These are phyloP conservation scores for Heloderma charlesbogerti DNA, from an alignment of 2,113 vertebrate genomes.

Conservation along the genomic window DNA sequence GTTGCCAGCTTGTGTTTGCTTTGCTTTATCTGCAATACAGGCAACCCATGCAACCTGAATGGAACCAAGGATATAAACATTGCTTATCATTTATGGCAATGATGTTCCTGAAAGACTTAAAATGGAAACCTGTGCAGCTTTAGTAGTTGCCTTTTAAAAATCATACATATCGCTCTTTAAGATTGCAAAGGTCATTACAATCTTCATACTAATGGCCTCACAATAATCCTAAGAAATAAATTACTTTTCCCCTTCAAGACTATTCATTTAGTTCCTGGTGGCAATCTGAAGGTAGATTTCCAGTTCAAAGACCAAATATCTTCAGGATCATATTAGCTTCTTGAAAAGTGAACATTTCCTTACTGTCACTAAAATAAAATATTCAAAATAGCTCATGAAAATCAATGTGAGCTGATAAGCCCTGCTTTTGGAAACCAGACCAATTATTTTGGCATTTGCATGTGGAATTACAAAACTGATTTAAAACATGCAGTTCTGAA, in stretches of 20 bases:
- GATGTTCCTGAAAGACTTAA: not conserved
- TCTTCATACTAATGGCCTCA: not conserved
- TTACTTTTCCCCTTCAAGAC: not conserved
- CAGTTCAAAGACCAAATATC: not conserved
- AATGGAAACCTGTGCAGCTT: not conserved
- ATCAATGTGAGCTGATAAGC: not conserved
- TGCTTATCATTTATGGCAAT: not conserved
- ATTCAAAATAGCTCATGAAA: not conserved
- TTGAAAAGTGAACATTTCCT: not conserved
- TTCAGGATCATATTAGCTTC: not conserved
- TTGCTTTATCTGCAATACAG: not conserved
- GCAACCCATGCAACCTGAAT: not conserved
- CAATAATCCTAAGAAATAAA: not conserved
- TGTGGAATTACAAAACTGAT: not conserved
- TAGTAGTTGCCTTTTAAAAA: not conserved
- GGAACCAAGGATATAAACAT: not conserved
- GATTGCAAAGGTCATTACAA: not conserved
- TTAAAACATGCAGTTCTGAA: not conserved
- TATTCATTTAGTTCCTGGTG: not conserved
- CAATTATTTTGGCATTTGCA: not conserved
- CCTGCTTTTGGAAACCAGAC: not conserved
- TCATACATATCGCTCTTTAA: not conserved
- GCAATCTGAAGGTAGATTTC: not conserved
- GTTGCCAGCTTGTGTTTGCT: not conserved
- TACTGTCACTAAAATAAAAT: not conserved